phyloP scores from a whole-genome alignment of 2,113 vertebrate species.

The Apteryx owenii region DNA sequence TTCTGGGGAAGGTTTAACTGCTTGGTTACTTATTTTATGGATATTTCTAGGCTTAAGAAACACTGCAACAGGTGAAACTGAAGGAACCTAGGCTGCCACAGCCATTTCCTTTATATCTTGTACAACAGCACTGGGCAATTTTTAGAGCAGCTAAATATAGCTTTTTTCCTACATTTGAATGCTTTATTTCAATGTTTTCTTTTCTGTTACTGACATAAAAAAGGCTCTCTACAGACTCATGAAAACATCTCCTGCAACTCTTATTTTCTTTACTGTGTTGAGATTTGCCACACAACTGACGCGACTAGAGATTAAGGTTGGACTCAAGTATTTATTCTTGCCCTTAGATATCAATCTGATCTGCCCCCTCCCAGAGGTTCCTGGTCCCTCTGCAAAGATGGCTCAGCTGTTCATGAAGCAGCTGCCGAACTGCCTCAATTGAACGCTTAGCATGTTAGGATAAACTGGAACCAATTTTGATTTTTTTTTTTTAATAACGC shows the following conservation, averaged over 20 bases:
- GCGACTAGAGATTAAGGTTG: neutral
- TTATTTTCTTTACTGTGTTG: neutral
- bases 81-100: neutral
- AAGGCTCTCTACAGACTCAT: neutral
- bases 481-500: neutral
- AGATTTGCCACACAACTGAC: accelerated
- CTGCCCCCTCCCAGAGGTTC: neutral
- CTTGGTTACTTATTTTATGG: conserved; percentile 10
- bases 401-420: conserved; percentile 36
- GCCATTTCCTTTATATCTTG: conserved; percentile 9
- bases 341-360: neutral
- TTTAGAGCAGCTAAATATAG: conserved; percentile 65
- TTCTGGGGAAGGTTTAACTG: conserved; percentile 38
- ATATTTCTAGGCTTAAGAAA: neutral
- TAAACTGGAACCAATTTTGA: conserved; percentile 33
- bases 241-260: neutral
- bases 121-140: neutral
- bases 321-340: neutral
- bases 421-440: conserved; percentile 18
- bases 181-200: neutral
- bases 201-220: neutral
- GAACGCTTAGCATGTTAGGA: neutral
- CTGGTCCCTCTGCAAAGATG: neutral
- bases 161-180: conserved; percentile 10
- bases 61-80: conserved; percentile 34